A percentile compares a stretch with the other conserved stretches of the same genome.
These are phyloP conservation scores for Lagocephalus sceleratus DNA, from an alignment of 2,797 vertebrate genomes.

Conservation along the genomic window DNA sequence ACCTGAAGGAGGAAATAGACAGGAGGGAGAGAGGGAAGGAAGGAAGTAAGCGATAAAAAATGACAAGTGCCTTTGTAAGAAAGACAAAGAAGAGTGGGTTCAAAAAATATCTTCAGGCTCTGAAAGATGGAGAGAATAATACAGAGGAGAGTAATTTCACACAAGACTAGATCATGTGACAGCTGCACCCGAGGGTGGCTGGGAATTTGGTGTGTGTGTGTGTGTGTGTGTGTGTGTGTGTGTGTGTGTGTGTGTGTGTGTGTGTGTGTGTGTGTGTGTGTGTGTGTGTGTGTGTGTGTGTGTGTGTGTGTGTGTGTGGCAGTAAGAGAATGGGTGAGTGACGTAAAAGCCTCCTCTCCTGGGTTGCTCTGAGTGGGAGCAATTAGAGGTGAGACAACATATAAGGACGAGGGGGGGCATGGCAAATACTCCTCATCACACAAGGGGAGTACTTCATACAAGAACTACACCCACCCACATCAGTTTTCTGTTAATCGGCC, in stretches of 20 bases:
- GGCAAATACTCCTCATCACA: slow-evolving; percentile 47
- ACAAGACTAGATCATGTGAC: slow-evolving; percentile 78
- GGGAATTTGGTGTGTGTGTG: slow-evolving; percentile 27
- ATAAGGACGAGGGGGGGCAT: slow-evolving; percentile 57
- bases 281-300: too few species aligned
- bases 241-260: too few species aligned
- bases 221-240: too few species aligned
- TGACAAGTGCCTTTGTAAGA: slow-evolving; percentile 49
- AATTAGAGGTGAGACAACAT: slow-evolving; percentile 74
- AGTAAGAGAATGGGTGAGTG: slow-evolving; percentile 26
- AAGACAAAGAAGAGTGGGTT: slow-evolving; percentile 51
- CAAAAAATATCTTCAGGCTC: slow-evolving; percentile 56
- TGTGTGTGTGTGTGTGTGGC: too few species aligned
- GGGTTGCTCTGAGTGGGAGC: slow-evolving; percentile 72
- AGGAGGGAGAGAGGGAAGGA: slow-evolving; percentile 11
- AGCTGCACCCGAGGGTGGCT: slow-evolving; percentile 65
- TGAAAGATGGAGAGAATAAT: slow-evolving; percentile 53
- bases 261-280: too few species aligned
- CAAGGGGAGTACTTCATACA: neutral
- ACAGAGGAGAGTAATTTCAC: slow-evolving; percentile 72
- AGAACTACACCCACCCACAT: too few species aligned
- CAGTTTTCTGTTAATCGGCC: too few species aligned
- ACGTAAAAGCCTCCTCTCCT: slow-evolving; percentile 66
- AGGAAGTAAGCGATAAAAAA: slow-evolving; percentile 48
- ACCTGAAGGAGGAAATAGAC: slow-evolving; percentile 65